Base-by-base conservation (phyloP, 2,888 invertebrate species). In the Apantesis nais region DNA sequence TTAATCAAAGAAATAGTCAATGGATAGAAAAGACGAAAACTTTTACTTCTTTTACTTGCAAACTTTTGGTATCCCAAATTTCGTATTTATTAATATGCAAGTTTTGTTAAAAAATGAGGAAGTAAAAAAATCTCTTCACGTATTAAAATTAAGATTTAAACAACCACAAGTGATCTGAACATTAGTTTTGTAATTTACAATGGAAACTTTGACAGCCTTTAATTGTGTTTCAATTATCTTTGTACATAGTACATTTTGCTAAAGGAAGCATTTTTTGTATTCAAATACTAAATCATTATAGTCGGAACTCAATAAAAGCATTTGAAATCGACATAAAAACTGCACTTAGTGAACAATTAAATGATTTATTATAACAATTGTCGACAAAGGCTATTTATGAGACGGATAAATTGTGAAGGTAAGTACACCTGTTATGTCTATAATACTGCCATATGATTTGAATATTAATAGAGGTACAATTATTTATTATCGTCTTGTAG, bases 381-480 rank as follows among this genome's bases (percentile, higher is more conserved):
- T 61, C 66, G 58, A 67, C 41, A 41, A 61, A 37, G 29, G 16
- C 58, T 29, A 66, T 58, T 58, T 39, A 52, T 34, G 22, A 66
- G 29, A 58, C 37, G 37, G 61, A 25, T 37, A 62, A 62, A 37
- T 62, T 12, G 34, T n/a, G 37, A 34, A 37, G 61, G 61, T 25
- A 41, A 31, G 41, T 4, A 60, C 39, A 60, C 29, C 22, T 67
- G 60, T 63, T 61, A 61, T 48, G 48, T 69, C 58, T 68, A 62
- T 63, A 52, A 52, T 12, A 65, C 34, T 69, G 44, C 19, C 44
- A 65, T 48, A 44, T 64, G 34, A 80, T 78, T 84, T 81, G 78
- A 82, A 83, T 87, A 82, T 83, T 81, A 86, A 83, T 81, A 83
- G 74, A 67, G 25, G 74, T 82, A 75, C 77, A 80, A 85, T 83